Conservation (phyloP, 2,113 vertebrate genomes). For the Polyodon spathula region DNA sequence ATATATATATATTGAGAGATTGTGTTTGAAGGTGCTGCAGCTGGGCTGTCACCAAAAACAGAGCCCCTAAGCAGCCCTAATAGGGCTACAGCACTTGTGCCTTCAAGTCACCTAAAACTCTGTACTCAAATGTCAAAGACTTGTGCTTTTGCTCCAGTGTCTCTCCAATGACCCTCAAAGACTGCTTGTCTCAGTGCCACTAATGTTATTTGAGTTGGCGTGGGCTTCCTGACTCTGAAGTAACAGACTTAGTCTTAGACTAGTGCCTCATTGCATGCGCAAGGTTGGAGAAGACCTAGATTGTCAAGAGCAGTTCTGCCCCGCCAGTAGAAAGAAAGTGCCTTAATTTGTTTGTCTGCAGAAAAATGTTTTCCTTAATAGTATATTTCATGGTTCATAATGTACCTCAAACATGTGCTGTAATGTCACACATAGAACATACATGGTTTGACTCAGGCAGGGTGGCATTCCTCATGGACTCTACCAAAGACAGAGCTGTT, state of each 20-base stretch:
- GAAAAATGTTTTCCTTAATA: too few relatives aligned
- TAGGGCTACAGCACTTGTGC: background rate
- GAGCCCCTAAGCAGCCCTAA: background rate
- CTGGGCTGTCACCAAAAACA: background rate
- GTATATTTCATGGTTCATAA: too few relatives aligned
- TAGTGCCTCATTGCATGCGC: background rate
- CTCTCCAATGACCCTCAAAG: background rate
- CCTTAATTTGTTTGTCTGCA: too few relatives aligned
- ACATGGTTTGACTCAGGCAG: too few relatives aligned
- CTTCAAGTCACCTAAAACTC: background rate
- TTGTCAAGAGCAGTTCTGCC: too few relatives aligned
- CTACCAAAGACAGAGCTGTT: too few relatives aligned
- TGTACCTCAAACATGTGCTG: too few relatives aligned
- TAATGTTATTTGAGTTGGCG: conserved; percentile 2
- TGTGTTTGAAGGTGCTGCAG: background rate
- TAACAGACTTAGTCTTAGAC: background rate
- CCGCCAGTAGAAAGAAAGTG: too few relatives aligned
- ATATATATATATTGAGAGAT: too few relatives aligned
- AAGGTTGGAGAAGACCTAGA: too few relatives aligned
- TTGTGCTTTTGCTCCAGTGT: background rate
- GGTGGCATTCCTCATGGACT: too few relatives aligned
- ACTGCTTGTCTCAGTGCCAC: background rate
- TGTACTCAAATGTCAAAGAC: background rate
- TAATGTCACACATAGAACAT: too few relatives aligned
- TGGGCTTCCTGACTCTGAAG: background rate